Evolutionary conservation across 2,113 vertebrate species (phyloP).

Genomic region (Chloropsis cyanopogon): DNA sequence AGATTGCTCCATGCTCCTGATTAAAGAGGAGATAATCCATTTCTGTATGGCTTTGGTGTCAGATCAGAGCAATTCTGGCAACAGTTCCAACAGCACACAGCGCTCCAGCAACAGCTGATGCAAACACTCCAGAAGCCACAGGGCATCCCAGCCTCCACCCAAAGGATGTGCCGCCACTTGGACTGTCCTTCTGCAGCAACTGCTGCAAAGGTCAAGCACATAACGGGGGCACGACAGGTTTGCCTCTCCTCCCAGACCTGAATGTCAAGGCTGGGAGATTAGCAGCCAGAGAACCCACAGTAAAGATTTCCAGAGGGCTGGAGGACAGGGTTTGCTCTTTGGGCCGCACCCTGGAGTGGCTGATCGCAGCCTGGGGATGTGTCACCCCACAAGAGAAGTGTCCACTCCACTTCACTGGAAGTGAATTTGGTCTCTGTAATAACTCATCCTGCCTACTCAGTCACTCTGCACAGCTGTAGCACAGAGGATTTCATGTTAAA

Average conservation of each 20-base stretch:
- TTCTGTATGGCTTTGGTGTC: background rate
- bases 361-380: fast-evolving
- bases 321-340: background rate
- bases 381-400: background rate
- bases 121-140: background rate
- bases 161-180: background rate
- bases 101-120: background rate
- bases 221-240: background rate
- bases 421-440: background rate
- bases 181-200: constrained; percentile 18
- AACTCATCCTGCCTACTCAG: background rate
- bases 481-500: background rate
- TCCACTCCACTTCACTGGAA: background rate
- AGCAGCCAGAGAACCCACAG: background rate
- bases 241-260: background rate
- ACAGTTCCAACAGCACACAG: background rate
- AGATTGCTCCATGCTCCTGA: background rate
- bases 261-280: constrained; percentile 9
- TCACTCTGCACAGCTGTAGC: background rate
- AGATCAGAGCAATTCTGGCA: constrained; percentile 50
- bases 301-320: background rate
- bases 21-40: constrained; percentile 55
- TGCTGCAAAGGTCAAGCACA: constrained; percentile 45
- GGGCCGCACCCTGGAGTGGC: background rate
- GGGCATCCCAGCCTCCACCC: background rate